Conservation (phyloP, 35 echinoderm and acorn worm species). For the Hemicentrotus pulcherrimus region DNA sequence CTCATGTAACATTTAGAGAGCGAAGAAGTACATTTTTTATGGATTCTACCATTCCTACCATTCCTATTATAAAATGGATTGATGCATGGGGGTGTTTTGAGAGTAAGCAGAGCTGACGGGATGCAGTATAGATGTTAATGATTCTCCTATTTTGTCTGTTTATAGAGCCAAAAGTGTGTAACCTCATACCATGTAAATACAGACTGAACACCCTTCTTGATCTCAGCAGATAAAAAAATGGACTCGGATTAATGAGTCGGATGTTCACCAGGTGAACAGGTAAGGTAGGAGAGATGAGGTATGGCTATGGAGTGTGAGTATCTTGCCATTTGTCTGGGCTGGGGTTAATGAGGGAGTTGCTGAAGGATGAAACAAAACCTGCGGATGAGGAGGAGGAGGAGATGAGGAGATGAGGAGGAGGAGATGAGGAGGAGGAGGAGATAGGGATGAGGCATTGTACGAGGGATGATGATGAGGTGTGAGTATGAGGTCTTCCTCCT, state of each 20-base stretch:
- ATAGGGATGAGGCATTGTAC: no score
- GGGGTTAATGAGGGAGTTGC: not conserved
- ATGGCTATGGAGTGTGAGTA: not conserved
- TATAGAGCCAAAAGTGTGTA: no score
- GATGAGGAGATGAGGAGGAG: not conserved
- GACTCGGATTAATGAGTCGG: not conserved
- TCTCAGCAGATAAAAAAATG: not conserved
- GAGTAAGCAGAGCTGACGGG: no score
- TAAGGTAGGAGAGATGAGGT: not conserved
- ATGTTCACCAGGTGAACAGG: not conserved
- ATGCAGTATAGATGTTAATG: no score
- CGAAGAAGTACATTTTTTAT: no score
- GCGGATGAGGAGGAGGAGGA: not conserved
- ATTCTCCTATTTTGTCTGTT: no score
- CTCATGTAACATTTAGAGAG: no score
- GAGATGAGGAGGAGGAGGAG: not conserved
- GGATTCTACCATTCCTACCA: no score
- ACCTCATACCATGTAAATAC: no score
- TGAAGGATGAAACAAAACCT: not conserved
- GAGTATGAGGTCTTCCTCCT: not conserved
- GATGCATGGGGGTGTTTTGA: no score
- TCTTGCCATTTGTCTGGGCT: not conserved
- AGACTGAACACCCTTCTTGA: no score
- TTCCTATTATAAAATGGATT: no score
- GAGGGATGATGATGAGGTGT: not conserved